These are phyloP conservation scores for Sinopyrophorus schimmeli DNA, from an alignment of 2,888 invertebrate genomes.

Conservation along the genomic window DNA sequence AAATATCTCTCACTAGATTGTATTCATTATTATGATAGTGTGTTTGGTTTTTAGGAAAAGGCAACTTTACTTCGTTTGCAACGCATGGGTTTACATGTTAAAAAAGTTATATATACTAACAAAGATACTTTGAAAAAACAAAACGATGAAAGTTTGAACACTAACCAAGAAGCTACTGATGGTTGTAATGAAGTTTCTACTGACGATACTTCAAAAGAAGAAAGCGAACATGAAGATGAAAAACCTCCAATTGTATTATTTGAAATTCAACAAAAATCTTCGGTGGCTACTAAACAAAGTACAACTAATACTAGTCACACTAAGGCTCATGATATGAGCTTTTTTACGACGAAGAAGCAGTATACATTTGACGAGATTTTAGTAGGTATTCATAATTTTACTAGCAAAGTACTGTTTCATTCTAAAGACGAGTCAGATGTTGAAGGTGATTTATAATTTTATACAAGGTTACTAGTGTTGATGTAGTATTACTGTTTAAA, in stretches of 20 bases:
- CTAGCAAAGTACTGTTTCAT: conserved; percentile 15
- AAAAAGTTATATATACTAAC: no score
- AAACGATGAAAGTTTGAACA: conserved; percentile 16
- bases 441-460: no score
- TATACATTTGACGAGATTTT: conserved; percentile 26
- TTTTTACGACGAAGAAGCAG: conserved; percentile 15
- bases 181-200: conserved; percentile 12
- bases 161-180: conserved; percentile 9
- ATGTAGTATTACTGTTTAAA: no score
- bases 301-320: background rate
- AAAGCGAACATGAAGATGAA: conserved; percentile 30
- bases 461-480: no score
- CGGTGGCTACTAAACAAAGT: no score
- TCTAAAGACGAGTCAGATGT: no score
- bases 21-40: background rate
- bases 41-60: conserved; percentile 37
- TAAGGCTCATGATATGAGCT: conserved; percentile 3
- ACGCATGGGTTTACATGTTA: conserved; percentile 43
- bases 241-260: conserved; percentile 43
- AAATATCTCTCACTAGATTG: background rate
- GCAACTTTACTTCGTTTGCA: conserved; percentile 48
- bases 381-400: conserved; percentile 18
- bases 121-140: no score
- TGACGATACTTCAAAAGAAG: conserved; percentile 14
- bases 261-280: conserved; percentile 41